A percentile compares a stretch with the other conserved stretches of the same genome.
Conservation (phyloP, 2,797 vertebrate genomes). For the Salarias fasciatus region DNA sequence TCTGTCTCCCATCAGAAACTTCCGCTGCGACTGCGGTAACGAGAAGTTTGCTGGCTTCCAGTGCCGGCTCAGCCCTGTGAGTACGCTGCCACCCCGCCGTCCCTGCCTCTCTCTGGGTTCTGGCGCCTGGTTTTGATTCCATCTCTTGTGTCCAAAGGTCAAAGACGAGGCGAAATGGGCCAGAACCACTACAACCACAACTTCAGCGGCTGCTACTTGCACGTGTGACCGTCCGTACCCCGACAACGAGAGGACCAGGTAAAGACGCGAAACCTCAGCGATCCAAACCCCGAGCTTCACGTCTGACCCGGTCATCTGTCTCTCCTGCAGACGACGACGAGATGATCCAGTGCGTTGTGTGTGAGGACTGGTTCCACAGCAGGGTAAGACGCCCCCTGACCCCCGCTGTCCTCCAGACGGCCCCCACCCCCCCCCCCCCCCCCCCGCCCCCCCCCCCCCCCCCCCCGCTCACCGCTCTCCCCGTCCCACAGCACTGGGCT, state of each 20-base stretch:
- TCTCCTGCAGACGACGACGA: constrained; percentile 94
- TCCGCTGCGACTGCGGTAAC: constrained; percentile 94
- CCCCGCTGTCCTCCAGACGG: too few species aligned
- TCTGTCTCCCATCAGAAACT: constrained; percentile 62
- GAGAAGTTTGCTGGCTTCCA: constrained; percentile 89
- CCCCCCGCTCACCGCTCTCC: neutral
- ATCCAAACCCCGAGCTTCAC: too few species aligned
- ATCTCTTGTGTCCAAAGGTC: constrained; percentile 74
- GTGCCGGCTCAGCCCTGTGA: constrained; percentile 91
- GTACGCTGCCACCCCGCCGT: constrained; percentile 48
- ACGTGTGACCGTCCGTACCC: constrained; percentile 93
- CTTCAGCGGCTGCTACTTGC: constrained; percentile 92
- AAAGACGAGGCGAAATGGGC: constrained; percentile 86
- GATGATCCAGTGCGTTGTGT: constrained; percentile 96
- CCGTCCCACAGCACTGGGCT: constrained; percentile 92
- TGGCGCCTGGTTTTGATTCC: neutral
- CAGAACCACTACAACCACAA: constrained; percentile 94
- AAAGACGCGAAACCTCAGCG: too few species aligned
- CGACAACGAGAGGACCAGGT: constrained; percentile 91
- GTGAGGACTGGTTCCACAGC: constrained; percentile 97
- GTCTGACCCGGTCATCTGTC: too few species aligned
- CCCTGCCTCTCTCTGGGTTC: too few species aligned
- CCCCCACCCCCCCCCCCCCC: too few species aligned
- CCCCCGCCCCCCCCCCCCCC: neutral
- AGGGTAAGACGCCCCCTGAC: too few species aligned